Evolutionary conservation across 2,888 invertebrate species (phyloP).

Genomic region (Germaria angustata): DNA sequence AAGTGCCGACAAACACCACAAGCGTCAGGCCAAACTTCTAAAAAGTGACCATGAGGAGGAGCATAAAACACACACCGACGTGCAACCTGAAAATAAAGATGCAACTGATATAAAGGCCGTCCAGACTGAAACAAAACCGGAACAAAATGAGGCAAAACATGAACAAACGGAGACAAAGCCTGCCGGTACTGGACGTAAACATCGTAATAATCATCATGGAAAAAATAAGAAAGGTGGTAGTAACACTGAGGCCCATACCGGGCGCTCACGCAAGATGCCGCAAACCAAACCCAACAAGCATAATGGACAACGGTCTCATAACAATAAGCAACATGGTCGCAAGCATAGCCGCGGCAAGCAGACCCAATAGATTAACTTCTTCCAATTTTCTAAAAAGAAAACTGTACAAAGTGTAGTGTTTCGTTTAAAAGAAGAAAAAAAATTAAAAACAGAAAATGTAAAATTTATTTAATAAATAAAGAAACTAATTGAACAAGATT

Average conservation of each 20-base stretch:
- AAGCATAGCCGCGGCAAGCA: slow-evolving; percentile 62
- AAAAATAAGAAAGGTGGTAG: slow-evolving; percentile 49
- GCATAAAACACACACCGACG: slow-evolving; percentile 11
- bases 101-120: slow-evolving; percentile 20
- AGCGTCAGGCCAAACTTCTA: slow-evolving; percentile 48
- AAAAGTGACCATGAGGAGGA: slow-evolving; percentile 54
- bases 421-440: slow-evolving; percentile 4
- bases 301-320: slow-evolving; percentile 50
- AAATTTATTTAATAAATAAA: slow-evolving; percentile 42
- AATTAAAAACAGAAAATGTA: not conserved
- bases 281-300: slow-evolving; percentile 55
- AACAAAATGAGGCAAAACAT: slow-evolving; percentile 16
- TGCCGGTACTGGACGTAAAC: slow-evolving; percentile 47
- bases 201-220: slow-evolving; percentile 61
- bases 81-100: slow-evolving; percentile 13
- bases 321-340: slow-evolving; percentile 52
- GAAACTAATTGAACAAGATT: not conserved
- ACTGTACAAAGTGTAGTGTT: slow-evolving; percentile 43
- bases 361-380: slow-evolving; percentile 25
- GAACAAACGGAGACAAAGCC: slow-evolving; percentile 33
- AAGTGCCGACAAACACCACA: slow-evolving; percentile 51
- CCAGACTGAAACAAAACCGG: not conserved
- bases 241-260: slow-evolving; percentile 20
- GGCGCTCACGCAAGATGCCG: slow-evolving; percentile 45
- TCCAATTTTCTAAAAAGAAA: not conserved